phyloP scores from a whole-genome alignment of 2,888 invertebrate genomes.

The Nycteola revayana region DNA sequence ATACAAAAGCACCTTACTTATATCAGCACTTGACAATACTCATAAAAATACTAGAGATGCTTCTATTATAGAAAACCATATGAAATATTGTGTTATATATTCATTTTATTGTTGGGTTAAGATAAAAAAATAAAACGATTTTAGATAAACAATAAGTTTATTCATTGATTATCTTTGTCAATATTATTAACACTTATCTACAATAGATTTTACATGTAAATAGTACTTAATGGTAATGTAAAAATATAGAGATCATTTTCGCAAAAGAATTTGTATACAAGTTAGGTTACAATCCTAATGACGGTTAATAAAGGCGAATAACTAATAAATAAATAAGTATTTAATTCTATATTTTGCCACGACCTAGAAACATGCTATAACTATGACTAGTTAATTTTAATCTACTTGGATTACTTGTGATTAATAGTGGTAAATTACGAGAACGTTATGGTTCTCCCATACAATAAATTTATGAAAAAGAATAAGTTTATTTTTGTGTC shows the following conservation, averaged over 20 bases:
- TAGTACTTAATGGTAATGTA: constrained; percentile 11
- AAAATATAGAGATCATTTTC: constrained; percentile 10
- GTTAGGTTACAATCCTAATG: neutral
- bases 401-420: constrained; percentile 16
- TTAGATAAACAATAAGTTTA: constrained; percentile 41
- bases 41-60: no score
- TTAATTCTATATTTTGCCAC: constrained; percentile 4
- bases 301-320: neutral
- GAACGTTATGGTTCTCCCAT: no score
- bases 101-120: no score
- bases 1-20: no score
- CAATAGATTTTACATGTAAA: constrained; percentile 17
- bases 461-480: no score
- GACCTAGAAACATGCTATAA: constrained; percentile 16
- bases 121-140: constrained; percentile 29
- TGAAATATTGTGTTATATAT: no score
- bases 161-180: constrained; percentile 42
- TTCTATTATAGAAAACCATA: no score
- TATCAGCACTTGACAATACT: no score
- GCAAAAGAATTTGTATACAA: constrained; percentile 5
- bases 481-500: no score
- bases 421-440: no score
- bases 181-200: constrained; percentile 35
- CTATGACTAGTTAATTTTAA: constrained; percentile 25
- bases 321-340: no score